Base-by-base conservation (phyloP, 1,140 invertebrate species). In the Drepana arcuata region DNA sequence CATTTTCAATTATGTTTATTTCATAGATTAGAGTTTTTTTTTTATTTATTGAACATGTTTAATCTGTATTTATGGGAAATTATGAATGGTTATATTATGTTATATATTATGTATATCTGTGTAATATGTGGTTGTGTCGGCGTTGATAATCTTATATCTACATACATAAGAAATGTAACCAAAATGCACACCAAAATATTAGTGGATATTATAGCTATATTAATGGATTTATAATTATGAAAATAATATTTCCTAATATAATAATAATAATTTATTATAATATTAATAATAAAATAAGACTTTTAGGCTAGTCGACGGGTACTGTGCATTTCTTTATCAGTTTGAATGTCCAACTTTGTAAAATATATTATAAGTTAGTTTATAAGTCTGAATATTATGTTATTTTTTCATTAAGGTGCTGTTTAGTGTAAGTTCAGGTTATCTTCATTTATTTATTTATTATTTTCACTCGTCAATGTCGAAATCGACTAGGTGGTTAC, bases 221-320 rank as follows among this genome's bases (percentile, higher is more conserved):
- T 41, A 39, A 23, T 41, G 48, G 31, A 7, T 24, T 33, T 29
- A 38, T 42, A 30, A 50, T 48, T 39, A 45, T 47, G 44, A 47
- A 55, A 49, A 38, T 38, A 48, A 41, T 51, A 38, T 50, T 47
- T 41, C 14, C 32, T 34, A 41, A 23, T 38, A 27, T 41, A 44
- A 42, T 50, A 34, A 28, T 56, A 43, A 34, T 46, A 27, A 41
- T 35, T 54, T 41, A 45, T 27, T 42, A 34, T 34, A 45, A 49
- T 41, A 31, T 58, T 48, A 39, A 28, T 41, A n/a, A n/a, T n/a
- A n/a, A n/a, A n/a, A n/a, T n/a, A n/a, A n/a, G n/a, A n/a, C n/a
- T n/a, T n/a, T n/a, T 81, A 81, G 66, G 63, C 60, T 77, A 81
- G 72, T 81, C 72, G 77, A 81, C 72, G 77, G 77, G 77, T 75